Conservation (phyloP, 1,140 invertebrate genomes). For the Megalonaias nervosa region DNA sequence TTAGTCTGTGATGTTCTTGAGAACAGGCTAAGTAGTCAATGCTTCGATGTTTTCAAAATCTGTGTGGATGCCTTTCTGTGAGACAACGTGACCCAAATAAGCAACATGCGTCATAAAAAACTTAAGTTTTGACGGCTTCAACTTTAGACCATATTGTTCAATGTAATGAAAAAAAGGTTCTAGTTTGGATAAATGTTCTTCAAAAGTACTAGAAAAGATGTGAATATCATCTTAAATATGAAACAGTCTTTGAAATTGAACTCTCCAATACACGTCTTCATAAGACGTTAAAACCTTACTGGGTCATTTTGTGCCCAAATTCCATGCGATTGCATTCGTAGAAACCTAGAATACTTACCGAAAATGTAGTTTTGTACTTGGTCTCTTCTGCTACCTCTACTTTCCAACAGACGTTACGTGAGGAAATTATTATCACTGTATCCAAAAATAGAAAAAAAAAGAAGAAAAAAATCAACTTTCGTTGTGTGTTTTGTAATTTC, state of each 20-base stretch:
- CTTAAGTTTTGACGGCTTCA: constrained; percentile 63
- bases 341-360: not conserved
- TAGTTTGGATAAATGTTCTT: constrained; percentile 31
- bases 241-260: constrained; percentile 15
- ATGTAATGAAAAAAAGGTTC: constrained; percentile 53
- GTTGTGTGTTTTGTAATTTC: too few species aligned
- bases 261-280: constrained; percentile 8
- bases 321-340: not conserved
- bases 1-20: constrained; percentile 62
- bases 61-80: constrained; percentile 26
- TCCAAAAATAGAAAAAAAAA: too few species aligned
- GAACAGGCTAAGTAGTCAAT: constrained; percentile 54
- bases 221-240: constrained; percentile 41
- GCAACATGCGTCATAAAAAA: constrained; percentile 57
- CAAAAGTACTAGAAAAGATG: constrained; percentile 16
- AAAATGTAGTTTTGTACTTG: too few species aligned
- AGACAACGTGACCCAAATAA: constrained; percentile 43
- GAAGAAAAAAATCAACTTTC: too few species aligned
- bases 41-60: constrained; percentile 67
- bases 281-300: not conserved
- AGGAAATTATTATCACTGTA: too few species aligned
- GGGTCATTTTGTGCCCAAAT: not conserved
- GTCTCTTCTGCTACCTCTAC: too few species aligned
- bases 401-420: too few species aligned
- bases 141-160: constrained; percentile 42